Conservation (phyloP, 2,888 invertebrate genomes). For the Julus scanicus region DNA sequence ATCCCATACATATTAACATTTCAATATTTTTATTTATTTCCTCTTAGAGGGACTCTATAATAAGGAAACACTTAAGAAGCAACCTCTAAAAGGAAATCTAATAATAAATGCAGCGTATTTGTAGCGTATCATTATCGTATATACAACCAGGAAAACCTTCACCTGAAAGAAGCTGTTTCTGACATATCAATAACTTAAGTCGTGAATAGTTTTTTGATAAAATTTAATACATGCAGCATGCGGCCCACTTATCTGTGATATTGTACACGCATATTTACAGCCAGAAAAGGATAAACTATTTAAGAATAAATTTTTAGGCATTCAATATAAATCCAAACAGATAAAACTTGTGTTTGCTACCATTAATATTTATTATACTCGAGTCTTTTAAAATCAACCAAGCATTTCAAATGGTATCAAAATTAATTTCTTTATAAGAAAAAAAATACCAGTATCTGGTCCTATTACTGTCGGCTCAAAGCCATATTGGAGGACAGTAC, state of each 20-base stretch:
- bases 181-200: slow-evolving; percentile 28
- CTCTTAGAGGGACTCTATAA: neutral
- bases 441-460: slow-evolving; percentile 9
- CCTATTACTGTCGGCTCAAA: neutral
- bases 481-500: neutral
- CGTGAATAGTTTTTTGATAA: neutral
- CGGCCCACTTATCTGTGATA: slow-evolving; percentile 32
- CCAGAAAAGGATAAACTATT: neutral
- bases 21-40: neutral
- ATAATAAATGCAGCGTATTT: neutral
- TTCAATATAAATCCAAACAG: neutral
- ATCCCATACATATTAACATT: neutral
- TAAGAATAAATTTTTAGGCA: neutral
- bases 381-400: neutral
- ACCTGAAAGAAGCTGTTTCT: slow-evolving; percentile 26
- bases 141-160: slow-evolving; percentile 38
- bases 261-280: neutral
- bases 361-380: neutral
- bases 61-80: slow-evolving; percentile 36
- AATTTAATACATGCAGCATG: neutral
- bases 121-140: neutral
- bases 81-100: slow-evolving; percentile 33
- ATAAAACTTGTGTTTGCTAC: neutral
- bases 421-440: neutral
- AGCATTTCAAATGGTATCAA: slow-evolving; percentile 35